Evolutionary conservation across 2,113 vertebrate genomes (phyloP).

Genomic region (Halichoerus grypus): DNA sequence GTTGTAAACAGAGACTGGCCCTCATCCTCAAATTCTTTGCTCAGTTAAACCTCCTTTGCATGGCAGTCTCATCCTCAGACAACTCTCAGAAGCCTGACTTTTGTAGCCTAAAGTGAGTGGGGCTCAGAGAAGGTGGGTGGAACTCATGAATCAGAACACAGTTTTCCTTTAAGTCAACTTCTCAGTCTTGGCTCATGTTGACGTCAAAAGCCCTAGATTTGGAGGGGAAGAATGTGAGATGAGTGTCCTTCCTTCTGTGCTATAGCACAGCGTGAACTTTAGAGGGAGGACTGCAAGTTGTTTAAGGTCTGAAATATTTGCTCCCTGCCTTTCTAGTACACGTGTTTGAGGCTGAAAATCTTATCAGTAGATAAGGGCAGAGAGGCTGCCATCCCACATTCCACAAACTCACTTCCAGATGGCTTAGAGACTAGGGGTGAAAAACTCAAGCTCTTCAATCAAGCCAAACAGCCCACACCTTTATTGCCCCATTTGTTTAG

Average conservation of each 20-base stretch:
- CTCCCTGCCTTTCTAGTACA: slow-evolving; percentile 66
- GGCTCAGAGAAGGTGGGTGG: neutral
- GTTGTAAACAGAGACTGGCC: neutral
- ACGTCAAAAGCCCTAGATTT: neutral
- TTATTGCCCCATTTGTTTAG: slow-evolving; percentile 87
- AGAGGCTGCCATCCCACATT: slow-evolving; percentile 86
- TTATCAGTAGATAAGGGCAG: slow-evolving; percentile 86
- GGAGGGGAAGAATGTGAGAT: too few species aligned
- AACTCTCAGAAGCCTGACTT: neutral
- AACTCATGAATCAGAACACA: neutral
- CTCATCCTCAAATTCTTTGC: neutral
- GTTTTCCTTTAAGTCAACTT: neutral
- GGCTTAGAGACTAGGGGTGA: slow-evolving; percentile 80
- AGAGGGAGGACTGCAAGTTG: slow-evolving; percentile 51
- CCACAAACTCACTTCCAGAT: slow-evolving; percentile 86
- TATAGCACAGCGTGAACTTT: slow-evolving; percentile 14
- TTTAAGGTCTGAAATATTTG: slow-evolving; percentile 78
- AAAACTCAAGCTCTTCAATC: slow-evolving; percentile 83
- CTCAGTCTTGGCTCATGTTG: neutral
- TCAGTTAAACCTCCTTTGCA: neutral
- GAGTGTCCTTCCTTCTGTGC: slow-evolving; percentile 14
- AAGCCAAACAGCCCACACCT: slow-evolving; percentile 81
- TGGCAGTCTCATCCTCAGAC: neutral
- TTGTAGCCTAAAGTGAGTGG: neutral
- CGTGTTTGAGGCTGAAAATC: slow-evolving; percentile 79